Evolutionary conservation across 2,888 invertebrate species (phyloP).

Genomic region (Hirtodrosophila duncani): DNA sequence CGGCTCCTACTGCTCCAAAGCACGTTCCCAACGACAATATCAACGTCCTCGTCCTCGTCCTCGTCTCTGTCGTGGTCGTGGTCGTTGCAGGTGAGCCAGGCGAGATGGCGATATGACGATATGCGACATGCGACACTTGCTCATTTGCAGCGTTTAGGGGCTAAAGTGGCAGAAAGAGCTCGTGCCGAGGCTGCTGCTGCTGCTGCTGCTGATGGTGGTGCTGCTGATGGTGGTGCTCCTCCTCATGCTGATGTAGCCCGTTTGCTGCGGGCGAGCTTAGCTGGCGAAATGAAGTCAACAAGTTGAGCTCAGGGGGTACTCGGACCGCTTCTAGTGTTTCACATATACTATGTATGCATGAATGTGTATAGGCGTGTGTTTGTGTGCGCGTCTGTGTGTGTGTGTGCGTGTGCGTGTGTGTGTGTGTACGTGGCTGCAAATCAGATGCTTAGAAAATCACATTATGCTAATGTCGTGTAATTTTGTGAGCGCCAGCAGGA

Average conservation of each 20-base stretch:
- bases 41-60: no score
- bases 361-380: no score
- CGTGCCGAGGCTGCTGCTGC: conserved; percentile 20
- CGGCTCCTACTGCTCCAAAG: no score
- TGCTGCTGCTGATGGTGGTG: conserved; percentile 12
- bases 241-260: conserved; percentile 1
- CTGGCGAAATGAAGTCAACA: conserved; percentile 52
- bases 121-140: conserved; percentile 54
- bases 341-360: no score
- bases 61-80: no score
- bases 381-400: conserved; percentile 25
- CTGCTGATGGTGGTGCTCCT: conserved; percentile 5
- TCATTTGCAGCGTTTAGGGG: conserved; percentile 64
- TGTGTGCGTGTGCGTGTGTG: conserved; percentile 7
- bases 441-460: conserved; percentile 60
- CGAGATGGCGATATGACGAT: conserved; percentile 1
- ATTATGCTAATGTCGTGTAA: conserved; percentile 64
- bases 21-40: not conserved
- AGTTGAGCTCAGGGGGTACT: conserved; percentile 44
- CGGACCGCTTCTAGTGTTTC: conserved; percentile 20
- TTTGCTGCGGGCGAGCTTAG: not conserved
- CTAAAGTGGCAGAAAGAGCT: conserved; percentile 64
- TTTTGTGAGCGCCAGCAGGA: conserved; percentile 43
- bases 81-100: not conserved
- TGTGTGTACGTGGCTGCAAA: conserved; percentile 39